A percentile compares a stretch with the other conserved stretches of the same genome.
These are phyloP conservation scores for Phenganax marumi DNA, from an alignment of 92 coral and sea anemone species.

Conservation along the genomic window DNA sequence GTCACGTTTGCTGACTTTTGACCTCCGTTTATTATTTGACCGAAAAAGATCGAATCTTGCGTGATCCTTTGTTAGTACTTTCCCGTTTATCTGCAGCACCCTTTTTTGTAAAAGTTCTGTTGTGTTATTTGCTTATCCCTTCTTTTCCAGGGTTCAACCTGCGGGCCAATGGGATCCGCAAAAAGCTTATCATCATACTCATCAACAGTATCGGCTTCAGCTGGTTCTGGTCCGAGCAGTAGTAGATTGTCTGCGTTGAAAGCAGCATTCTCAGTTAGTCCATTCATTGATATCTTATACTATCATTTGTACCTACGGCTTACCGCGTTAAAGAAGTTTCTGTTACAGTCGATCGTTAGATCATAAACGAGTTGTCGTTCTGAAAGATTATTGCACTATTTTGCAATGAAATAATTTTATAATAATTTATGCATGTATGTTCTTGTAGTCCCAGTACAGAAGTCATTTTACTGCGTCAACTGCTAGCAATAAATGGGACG, in stretches of 20 bases:
- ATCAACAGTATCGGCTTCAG: constrained; percentile 54
- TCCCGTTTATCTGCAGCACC: neutral
- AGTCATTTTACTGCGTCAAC: constrained; percentile 85
- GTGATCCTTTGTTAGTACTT: neutral
- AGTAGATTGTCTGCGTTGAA: constrained; percentile 86
- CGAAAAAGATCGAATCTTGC: too few species aligned
- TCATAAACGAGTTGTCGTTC: neutral
- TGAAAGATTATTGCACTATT: neutral
- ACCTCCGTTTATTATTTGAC: too few species aligned
- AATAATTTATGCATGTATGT: neutral
- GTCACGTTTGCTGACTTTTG: too few species aligned
- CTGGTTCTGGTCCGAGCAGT: constrained; percentile 65
- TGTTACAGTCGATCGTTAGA: neutral
- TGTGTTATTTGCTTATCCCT: constrained; percentile 3
- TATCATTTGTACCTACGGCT: neutral
- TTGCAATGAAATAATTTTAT: neutral
- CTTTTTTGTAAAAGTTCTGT: neutral
- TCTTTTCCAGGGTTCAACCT: constrained; percentile 20
- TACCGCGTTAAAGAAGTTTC: neutral
- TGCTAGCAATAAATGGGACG: constrained; percentile 79
- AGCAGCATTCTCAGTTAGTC: constrained; percentile 79
- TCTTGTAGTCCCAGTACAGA: constrained; percentile 85
- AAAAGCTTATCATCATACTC: constrained; percentile 53
- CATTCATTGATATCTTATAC: neutral
- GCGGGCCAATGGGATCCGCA: constrained; percentile 44